Base-by-base conservation (phyloP, 2,113 vertebrate genomes). In the Nibea albiflora region DNA sequence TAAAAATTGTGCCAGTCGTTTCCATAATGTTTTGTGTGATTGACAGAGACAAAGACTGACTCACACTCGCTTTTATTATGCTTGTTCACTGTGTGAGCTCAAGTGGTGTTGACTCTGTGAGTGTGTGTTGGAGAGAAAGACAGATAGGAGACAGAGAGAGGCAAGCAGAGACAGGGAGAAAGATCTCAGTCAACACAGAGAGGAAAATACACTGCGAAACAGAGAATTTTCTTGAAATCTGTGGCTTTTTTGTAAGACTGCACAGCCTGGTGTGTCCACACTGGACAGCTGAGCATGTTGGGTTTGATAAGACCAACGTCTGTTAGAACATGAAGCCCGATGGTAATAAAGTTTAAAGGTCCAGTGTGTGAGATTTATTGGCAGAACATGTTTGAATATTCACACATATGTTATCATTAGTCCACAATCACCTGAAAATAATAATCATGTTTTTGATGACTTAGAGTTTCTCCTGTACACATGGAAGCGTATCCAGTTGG, bases 1-100 rank as follows among this genome's bases (percentile, higher is more conserved):
- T 65, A 76, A 22, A 83, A 86, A 81, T 14, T 61, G 62, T 79
- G 72, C 63, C 72, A 83, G 70, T 83, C 49, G 11, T 74, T 78
- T 71, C 62, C 26, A 61, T 31, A 63, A 57, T 31, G 63, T 62
- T 42, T 61, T 4, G 2, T 35, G 57, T 87, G 89, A 90, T 56
- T 87, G 91, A 90, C 84, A 77, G 80, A 72, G 39, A 72, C 24
- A 39, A 52, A 61, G 83, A 78, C 76, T 72, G 73, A 86, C 78
- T 89, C 88, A 78, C 57, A 17, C 85, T 81, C 10, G 2, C 53
- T 52, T 71, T 80, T 87, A 67, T 86, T 78, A 83, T 78, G 81
- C 73, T 61, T 77, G 63, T 73, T 81, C 11, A 2, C 58, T 44
- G n/a, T 73, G 76, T 39, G 60, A 84, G 80, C 76, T 81, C 56